These are phyloP conservation scores for Bufo bufo DNA, from an alignment of 2,113 vertebrate species.

Conservation along the genomic window DNA sequence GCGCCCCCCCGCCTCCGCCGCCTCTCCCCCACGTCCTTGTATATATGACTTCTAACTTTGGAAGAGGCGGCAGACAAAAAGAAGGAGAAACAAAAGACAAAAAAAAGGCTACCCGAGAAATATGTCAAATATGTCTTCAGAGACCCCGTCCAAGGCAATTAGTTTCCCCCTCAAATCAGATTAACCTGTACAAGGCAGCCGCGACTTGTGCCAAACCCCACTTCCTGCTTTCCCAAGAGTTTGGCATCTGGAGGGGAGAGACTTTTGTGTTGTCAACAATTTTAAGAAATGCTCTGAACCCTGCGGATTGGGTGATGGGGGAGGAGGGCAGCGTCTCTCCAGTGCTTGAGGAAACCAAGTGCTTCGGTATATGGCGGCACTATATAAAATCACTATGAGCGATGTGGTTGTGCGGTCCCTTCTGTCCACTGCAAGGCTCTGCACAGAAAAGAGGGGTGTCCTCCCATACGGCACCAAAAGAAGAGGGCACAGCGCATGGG, in stretches of 20 bases:
- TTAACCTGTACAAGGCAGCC: conserved; percentile 58
- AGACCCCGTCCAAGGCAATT: not conserved
- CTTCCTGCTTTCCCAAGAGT: conserved; percentile 64
- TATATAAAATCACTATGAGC: not conserved
- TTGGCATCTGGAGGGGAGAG: conserved; percentile 59
- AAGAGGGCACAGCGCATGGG: too few species aligned
- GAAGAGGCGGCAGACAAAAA: conserved; percentile 27
- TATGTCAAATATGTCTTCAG: conserved; percentile 52
- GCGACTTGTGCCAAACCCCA: conserved; percentile 58
- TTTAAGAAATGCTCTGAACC: conserved; percentile 44
- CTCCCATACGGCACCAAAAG: not conserved
- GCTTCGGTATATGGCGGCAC: not conserved
- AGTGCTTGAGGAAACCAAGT: not conserved
- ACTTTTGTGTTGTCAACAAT: conserved; percentile 42
- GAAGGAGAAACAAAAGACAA: conserved; percentile 3
- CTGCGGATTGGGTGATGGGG: conserved; percentile 22
- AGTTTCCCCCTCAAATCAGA: conserved; percentile 55
- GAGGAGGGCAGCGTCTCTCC: not conserved
- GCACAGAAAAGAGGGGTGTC: not conserved
- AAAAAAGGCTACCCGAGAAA: conserved; percentile 42
- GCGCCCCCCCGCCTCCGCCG: not conserved
- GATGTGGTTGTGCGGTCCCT: too few species aligned
- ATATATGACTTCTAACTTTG: conserved; percentile 11
- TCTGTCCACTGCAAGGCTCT: not conserved
- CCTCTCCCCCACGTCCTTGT: not conserved